Conservation (phyloP, 2,113 vertebrate genomes). For the Stigmatopora nigra region DNA sequence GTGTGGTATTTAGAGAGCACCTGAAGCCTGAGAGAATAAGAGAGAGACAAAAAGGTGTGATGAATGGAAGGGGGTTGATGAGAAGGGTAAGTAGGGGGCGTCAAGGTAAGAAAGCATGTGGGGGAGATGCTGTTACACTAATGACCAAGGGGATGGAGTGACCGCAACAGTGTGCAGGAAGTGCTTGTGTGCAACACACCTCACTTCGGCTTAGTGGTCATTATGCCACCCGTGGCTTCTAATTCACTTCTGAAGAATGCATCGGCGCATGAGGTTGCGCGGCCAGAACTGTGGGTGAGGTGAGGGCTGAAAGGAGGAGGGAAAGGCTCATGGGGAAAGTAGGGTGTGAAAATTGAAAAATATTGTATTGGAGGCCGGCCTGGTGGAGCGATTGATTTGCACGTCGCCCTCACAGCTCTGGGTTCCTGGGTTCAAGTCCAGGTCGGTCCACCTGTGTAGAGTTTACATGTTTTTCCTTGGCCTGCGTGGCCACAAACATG, state of each 20-base stretch:
- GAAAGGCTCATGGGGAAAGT: neutral
- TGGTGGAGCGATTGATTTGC: too few species aligned
- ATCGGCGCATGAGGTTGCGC: conserved; percentile 43
- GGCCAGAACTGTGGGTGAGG: conserved; percentile 48
- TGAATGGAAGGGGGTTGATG: neutral
- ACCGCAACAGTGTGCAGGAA: conserved; percentile 52
- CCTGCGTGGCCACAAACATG: too few species aligned
- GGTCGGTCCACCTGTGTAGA: too few species aligned
- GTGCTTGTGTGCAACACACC: conserved; percentile 43
- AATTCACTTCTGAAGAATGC: conserved; percentile 52
- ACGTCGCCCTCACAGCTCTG: too few species aligned
- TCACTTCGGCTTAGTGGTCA: conserved; percentile 55
- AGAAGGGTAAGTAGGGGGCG: neutral
- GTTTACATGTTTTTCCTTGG: too few species aligned
- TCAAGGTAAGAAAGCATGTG: neutral
- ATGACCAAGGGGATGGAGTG: conserved; percentile 49
- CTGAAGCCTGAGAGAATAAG: conserved; percentile 24
- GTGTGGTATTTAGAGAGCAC: conserved; percentile 44
- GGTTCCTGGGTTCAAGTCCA: too few species aligned
- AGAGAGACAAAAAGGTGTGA: conserved; percentile 10
- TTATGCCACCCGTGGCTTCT: conserved; percentile 29
- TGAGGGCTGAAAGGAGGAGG: conserved; percentile 13
- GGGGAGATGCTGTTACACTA: conserved; percentile 20
- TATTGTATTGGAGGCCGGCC: too few species aligned
- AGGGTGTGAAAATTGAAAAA: neutral